These are phyloP conservation scores for Leptoteleia sp. DNA, from an alignment of 1,140 invertebrate genomes.

Conservation along the genomic window DNA sequence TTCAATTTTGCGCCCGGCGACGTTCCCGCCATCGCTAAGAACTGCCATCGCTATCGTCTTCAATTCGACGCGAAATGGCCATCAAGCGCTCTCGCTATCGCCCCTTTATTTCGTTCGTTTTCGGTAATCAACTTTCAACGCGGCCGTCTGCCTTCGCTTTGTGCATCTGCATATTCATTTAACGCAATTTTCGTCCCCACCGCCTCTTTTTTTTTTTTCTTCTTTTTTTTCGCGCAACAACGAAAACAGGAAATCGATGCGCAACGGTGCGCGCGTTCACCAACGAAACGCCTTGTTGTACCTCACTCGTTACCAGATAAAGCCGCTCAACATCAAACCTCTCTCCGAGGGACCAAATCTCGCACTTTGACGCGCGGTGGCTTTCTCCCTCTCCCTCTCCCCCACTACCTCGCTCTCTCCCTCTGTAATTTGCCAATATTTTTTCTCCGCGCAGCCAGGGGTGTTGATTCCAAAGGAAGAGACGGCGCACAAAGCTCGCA, in stretches of 20 bases:
- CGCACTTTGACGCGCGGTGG: slow-evolving; percentile 26
- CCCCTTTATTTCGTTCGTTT: slow-evolving; percentile 8
- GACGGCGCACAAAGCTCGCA: slow-evolving; percentile 27
- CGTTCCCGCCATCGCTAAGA: no score
- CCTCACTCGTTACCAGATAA: slow-evolving; percentile 15
- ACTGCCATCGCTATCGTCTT: no score
- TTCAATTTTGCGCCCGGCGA: slow-evolving; percentile 1
- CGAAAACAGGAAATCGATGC: slow-evolving; percentile 18
- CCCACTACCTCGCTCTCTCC: no score
- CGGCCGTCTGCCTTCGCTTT: slow-evolving; percentile 7
- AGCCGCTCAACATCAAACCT: slow-evolving; percentile 9
- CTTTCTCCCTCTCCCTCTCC: no score
- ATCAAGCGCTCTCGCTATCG: neutral
- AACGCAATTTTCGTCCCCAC: slow-evolving; percentile 7
- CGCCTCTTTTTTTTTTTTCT: no score
- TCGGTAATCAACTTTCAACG: slow-evolving; percentile 16
- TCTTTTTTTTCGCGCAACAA: neutral
- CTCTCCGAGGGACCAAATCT: slow-evolving; percentile 13
- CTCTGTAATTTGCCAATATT: slow-evolving; percentile 39
- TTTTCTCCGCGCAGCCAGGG: slow-evolving; percentile 1
- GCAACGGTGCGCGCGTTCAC: slow-evolving; percentile 1
- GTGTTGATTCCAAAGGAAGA: slow-evolving; percentile 17
- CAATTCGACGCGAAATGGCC: slow-evolving; percentile 6
- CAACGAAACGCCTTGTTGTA: slow-evolving; percentile 5
- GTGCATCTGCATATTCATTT: slow-evolving; percentile 38